These are phyloP conservation scores for Dendropsophus ebraccatus DNA, from an alignment of 2,113 vertebrate genomes.

Conservation along the genomic window DNA sequence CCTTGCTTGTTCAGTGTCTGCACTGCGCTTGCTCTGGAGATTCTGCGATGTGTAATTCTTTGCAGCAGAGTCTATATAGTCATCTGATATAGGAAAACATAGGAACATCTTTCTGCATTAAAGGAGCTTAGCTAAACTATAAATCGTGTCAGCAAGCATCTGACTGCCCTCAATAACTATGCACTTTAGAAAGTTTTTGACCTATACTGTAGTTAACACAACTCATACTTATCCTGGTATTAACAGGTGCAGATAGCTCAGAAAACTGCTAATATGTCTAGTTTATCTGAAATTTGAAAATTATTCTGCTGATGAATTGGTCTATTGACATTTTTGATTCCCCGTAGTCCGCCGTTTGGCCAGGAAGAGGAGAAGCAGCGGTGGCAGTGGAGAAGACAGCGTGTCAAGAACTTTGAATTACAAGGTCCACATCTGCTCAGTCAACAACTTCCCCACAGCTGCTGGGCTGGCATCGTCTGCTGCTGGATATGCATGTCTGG, in stretches of 20 bases:
- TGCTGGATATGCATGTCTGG: conserved; percentile 91
- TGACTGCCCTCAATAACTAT: too few species aligned
- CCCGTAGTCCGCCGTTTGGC: conserved; percentile 85
- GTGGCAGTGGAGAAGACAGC: conserved; percentile 33
- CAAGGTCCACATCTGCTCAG: conserved; percentile 88
- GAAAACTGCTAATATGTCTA: not conserved
- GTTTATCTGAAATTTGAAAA: not conserved
- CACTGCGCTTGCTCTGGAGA: too few species aligned
- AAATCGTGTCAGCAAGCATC: too few species aligned
- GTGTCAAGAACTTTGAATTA: conserved; percentile 70
- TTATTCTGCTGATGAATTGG: not conserved
- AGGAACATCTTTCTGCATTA: too few species aligned
- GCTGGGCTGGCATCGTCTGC: conserved; percentile 94
- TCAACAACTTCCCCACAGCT: conserved; percentile 94
- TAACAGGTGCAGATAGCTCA: not conserved
- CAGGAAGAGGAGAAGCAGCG: conserved; percentile 75
- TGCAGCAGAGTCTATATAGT: too few species aligned
- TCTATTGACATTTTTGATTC: not conserved
- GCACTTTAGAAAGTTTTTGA: too few species aligned
- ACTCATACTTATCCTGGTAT: too few species aligned
- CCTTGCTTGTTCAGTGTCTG: too few species aligned
- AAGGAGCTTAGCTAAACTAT: too few species aligned
- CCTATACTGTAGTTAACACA: too few species aligned
- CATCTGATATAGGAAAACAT: too few species aligned
- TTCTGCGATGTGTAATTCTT: too few species aligned